Evolutionary conservation across 2,113 vertebrate genomes (phyloP).

Genomic region (Dendrocopos noguchii): DNA sequence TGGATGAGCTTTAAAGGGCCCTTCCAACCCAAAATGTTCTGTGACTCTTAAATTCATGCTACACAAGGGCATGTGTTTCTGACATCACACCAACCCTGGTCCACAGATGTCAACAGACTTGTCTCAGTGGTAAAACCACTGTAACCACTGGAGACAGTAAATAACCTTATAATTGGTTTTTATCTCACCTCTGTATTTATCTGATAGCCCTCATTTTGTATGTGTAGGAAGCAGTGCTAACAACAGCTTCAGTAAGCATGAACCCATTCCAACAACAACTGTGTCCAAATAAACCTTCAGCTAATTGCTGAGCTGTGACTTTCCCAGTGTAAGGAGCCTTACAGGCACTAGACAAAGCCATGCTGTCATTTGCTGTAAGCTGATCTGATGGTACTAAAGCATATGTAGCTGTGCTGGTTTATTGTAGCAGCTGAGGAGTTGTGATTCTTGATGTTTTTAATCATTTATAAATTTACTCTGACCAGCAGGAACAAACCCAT

Average conservation of each 20-base stretch:
- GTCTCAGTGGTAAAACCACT: neutral
- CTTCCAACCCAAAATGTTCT: too few relatives aligned
- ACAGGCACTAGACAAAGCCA: conserved; percentile 11
- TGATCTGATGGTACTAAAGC: neutral
- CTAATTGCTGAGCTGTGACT: conserved; percentile 1
- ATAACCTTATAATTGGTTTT: neutral
- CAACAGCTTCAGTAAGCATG: neutral
- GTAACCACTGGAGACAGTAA: neutral
- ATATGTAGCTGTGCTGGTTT: conserved; percentile 32
- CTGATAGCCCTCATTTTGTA: neutral
- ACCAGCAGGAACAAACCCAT: neutral
- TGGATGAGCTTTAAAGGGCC: too few relatives aligned
- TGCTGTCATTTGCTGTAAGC: neutral
- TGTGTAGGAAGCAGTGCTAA: neutral
- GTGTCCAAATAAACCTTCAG: neutral
- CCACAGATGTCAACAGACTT: neutral
- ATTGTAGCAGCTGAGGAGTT: conserved; percentile 33
- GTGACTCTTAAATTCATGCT: too few relatives aligned
- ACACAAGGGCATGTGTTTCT: neutral
- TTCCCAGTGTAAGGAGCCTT: neutral
- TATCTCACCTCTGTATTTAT: neutral
- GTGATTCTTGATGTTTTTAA: neutral
- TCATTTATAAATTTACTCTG: neutral
- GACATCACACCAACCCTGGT: neutral
- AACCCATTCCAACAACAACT: neutral